Conservation (phyloP, 1,140 invertebrate genomes). For the Drosophila takahashii region DNA sequence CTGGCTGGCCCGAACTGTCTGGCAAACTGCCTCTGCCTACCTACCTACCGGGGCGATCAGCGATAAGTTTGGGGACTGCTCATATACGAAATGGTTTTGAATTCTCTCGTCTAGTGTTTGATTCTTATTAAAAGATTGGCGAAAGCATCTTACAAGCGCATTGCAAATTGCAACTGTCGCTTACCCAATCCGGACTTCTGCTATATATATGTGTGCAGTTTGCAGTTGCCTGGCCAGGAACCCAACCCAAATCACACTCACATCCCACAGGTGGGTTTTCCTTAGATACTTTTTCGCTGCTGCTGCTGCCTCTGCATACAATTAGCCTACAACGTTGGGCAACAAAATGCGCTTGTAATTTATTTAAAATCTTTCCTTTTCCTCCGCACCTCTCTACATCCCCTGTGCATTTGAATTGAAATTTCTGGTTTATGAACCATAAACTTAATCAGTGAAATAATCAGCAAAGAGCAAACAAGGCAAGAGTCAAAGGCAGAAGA, state of each 20-base stretch:
- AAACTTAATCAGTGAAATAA: constrained; percentile 73
- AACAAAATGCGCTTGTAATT: constrained; percentile 61
- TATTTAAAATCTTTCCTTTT: constrained; percentile 54
- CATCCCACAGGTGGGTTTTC: constrained; percentile 48
- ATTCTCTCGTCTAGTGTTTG: constrained; percentile 82
- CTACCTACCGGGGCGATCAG: constrained; percentile 79
- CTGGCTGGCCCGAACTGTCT: constrained; percentile 11
- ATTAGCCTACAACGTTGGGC: constrained; percentile 72
- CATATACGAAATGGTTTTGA: constrained; percentile 82
- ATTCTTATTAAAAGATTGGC: constrained; percentile 83
- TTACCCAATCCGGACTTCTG: constrained; percentile 30
- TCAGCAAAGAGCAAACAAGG: constrained; percentile 60
- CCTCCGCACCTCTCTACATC: constrained; percentile 1
- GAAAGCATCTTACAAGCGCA: constrained; percentile 77
- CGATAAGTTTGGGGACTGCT: constrained; percentile 72
- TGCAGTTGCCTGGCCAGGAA: constrained; percentile 14
- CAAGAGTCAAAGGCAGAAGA: constrained; percentile 52
- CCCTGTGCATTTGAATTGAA: constrained; percentile 45
- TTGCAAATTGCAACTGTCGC: constrained; percentile 74
- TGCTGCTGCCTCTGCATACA: constrained; percentile 64
- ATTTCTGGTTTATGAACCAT: constrained; percentile 72
- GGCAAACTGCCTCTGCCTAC: constrained; percentile 14
- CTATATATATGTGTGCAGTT: background rate
- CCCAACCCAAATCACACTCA: constrained; percentile 62
- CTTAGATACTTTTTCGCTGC: constrained; percentile 18